Evolutionary conservation across 2,797 vertebrate genomes (phyloP), one percentile per base, ranked within the genome.

Genomic region (Oreortyx pictus): DNA sequence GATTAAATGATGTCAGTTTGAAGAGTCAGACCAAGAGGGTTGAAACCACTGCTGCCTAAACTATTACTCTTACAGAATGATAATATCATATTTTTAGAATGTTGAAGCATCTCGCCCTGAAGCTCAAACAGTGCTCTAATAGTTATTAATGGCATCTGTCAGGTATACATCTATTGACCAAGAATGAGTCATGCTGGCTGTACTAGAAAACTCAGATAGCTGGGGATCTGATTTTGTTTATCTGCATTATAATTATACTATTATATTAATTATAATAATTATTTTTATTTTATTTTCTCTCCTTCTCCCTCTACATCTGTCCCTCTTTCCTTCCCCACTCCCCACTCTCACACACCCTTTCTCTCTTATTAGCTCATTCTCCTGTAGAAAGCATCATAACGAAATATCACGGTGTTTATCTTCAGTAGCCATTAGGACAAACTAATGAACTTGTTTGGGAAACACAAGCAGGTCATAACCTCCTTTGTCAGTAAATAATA

Each of bases 121-220:
- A 92, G 70, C 75, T 95, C 79, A 92, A 93, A 80, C 62, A 70
- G 33, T 11, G 3, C 54, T 95, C 86, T 97, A 96, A 97, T 94
- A 91, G 86, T 97, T 97, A 97, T 97, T 98, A 97, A 97, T 97
- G 94, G 92, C 93, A 95, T 77, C 80, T 97, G 96, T 95, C 96
- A 96, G 83, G 35, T 82, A 46, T 72, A 77, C 29, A 92, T 88
- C 83, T 96, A 93, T 92, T 89, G 95, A 95, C 81, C 81, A 85
- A 76, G 75, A 84, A 90, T 97, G 96, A 98, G 87, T 98, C 97
- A 97, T 66, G 39, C 39, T 75, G 60, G 43, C 54, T 57, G 13
- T 82, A 73, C 88, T 29, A 95, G 74, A 93, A 71, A 62, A 14
- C 16, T 50, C n/a, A 86, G 62, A 54, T 86, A 94, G 15, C 56